Base-by-base conservation (phyloP, 2,888 invertebrate genomes). In the Dilophus febrilis region DNA sequence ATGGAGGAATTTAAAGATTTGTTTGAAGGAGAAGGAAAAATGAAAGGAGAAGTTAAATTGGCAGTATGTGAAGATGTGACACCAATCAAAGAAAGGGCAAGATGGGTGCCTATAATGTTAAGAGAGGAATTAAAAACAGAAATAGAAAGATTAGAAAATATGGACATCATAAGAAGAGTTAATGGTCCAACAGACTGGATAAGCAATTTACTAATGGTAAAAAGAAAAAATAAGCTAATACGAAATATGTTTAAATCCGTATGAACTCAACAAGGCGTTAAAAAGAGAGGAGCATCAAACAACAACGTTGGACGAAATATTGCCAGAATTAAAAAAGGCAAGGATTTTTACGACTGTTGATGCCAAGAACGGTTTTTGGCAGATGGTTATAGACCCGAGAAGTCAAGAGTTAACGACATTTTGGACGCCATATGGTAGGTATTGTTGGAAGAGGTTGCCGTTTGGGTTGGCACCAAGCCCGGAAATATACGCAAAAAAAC, bases 291-390 rank as follows among this genome's bases (percentile, higher is more conserved):
- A 37, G 11, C 37, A 42, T 22, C 40, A 37, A 28, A 42, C 40
- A 11, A 37, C 40, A n/a, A 44, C 44, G 17, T 37, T 40, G n/a
- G 40, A 42, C 4, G 37, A 44, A 38, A 18, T 37, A 40, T 39
- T 18, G 19, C 41, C 44, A 11, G 39, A 40, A 16, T 36, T 45
- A 26, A 37, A 31, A 3, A 41, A 44, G n/a, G 39, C 40, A 10
- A 39, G 31, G 27, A 17, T 34, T 3, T 37, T 37, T n/a, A 37
- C 26, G 16, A 39, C 18, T 2, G 14, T 28, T 18, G 37, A 37
- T 17, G 40, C 44, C 12, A 46, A 41, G 29, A 44, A 47, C 18
- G 45, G 41, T 11, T 48, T 48, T 46, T 46, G 46, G 45, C 46
- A 47, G 19, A 18, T 39, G 14, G 7, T 12, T 16, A 11, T 31